A percentile compares a stretch with the other conserved stretches of the same genome.
phyloP scores from a whole-genome alignment of 2,113 vertebrate species.

The Hoplias malabaricus region DNA sequence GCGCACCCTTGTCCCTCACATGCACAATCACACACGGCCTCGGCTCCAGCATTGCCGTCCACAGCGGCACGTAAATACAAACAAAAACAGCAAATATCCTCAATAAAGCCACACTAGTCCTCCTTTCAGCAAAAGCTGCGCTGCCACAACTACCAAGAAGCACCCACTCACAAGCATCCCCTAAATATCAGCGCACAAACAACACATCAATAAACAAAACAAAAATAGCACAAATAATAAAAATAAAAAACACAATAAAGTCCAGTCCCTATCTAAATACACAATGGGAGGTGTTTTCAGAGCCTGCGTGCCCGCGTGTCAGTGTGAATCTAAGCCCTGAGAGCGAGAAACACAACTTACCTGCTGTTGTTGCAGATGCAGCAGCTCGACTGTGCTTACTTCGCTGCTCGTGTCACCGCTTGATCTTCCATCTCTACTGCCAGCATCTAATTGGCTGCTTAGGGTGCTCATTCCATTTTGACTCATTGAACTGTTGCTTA shows the following conservation, averaged over 20 bases:
- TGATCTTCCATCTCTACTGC: slow-evolving; percentile 99
- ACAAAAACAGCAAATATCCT: slow-evolving; percentile 9
- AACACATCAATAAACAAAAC: slow-evolving; percentile 29
- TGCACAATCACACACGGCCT: slow-evolving; percentile 42
- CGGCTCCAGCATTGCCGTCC: slow-evolving; percentile 17
- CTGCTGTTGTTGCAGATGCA: slow-evolving; percentile 99
- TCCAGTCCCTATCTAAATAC: slow-evolving; percentile 8
- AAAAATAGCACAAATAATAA: slow-evolving; percentile 21
- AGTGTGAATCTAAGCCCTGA: slow-evolving; percentile 43
- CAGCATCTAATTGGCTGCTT: slow-evolving; percentile 99
- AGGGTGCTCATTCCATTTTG: slow-evolving; percentile 99
- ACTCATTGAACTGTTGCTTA: slow-evolving; percentile 99
- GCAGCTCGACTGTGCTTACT: slow-evolving; percentile 99
- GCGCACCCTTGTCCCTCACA: slow-evolving; percentile 9
- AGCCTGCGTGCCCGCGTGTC: slow-evolving; percentile 8
- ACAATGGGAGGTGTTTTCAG: neutral
- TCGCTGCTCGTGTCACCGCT: slow-evolving; percentile 98
- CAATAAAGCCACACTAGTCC: neutral
- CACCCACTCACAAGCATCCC: too few relatives aligned
- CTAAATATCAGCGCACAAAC: slow-evolving; percentile 40
- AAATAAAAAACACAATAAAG: slow-evolving; percentile 47
- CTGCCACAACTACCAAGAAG: neutral
- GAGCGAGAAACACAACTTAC: slow-evolving; percentile 93
- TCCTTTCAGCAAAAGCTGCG: neutral
- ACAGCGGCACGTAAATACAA: neutral